Conservation (phyloP, 2,888 invertebrate species). For the Nasonia oneida region DNA sequence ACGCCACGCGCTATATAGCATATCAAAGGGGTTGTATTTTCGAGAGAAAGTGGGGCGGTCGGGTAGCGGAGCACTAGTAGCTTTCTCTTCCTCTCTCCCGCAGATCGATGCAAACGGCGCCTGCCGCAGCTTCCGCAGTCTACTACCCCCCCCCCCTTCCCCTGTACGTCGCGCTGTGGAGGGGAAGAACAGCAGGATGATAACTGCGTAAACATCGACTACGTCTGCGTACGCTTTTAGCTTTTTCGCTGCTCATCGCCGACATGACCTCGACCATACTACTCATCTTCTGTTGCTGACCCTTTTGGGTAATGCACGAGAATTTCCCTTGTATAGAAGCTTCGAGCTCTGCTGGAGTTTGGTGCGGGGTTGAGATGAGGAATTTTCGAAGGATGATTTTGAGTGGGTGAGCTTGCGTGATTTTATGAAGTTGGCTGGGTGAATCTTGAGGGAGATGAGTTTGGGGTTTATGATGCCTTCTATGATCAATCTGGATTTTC, state of each 20-base stretch:
- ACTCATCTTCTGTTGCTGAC: neutral
- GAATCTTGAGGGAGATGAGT: neutral
- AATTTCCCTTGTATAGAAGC: neutral
- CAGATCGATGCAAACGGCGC: slow-evolving; percentile 77
- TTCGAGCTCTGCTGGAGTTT: neutral
- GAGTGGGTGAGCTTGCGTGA: neutral
- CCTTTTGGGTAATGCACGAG: neutral
- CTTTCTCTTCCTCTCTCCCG: slow-evolving; percentile 17
- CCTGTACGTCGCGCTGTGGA: slow-evolving; percentile 37
- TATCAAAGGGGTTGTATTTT: slow-evolving; percentile 16
- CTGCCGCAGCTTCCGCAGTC: slow-evolving; percentile 76
- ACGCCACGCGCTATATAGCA: neutral
- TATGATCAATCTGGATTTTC: neutral
- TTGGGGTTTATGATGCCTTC: neutral
- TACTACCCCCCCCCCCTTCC: slow-evolving; percentile 66
- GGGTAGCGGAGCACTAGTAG: neutral
- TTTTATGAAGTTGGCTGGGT: neutral
- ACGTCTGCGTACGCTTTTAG: slow-evolving; percentile 25
- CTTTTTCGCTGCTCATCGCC: neutral
- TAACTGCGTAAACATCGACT: slow-evolving; percentile 66
- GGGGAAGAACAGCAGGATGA: slow-evolving; percentile 53
- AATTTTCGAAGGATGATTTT: neutral
- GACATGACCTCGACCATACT: neutral
- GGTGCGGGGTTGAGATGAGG: neutral
- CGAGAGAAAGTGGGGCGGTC: slow-evolving; percentile 24